Conservation (phyloP, 2,797 vertebrate genomes). For the Bovichtus diacanthus region DNA sequence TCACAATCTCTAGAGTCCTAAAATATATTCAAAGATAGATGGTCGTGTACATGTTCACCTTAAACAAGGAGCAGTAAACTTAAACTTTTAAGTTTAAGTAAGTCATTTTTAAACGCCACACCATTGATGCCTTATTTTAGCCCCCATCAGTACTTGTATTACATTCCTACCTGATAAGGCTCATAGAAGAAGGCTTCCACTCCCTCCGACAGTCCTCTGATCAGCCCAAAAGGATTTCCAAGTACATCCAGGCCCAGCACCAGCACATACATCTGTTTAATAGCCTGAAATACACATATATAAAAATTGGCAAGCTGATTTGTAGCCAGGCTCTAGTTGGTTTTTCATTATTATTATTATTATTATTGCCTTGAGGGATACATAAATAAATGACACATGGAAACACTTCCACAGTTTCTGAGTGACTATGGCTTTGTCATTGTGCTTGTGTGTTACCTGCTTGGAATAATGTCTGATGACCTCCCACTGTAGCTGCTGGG, state of each 20-base stretch:
- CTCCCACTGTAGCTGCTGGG: slow-evolving; percentile 91
- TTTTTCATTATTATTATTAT: no score
- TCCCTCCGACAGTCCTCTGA: slow-evolving; percentile 96
- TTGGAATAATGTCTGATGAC: slow-evolving; percentile 96
- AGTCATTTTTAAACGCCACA: background rate
- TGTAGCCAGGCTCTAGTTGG: background rate
- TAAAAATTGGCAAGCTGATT: background rate
- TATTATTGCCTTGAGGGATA: background rate
- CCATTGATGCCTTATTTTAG: background rate
- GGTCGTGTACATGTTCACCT: background rate
- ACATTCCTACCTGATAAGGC: slow-evolving; percentile 91
- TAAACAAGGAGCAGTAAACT: background rate
- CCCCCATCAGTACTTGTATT: background rate
- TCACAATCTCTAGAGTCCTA: background rate
- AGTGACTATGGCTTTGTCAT: background rate
- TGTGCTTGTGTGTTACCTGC: slow-evolving; percentile 85
- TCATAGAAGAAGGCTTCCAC: slow-evolving; percentile 99
- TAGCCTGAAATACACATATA: slow-evolving; percentile 86
- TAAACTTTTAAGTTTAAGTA: no score
- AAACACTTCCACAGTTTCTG: background rate
- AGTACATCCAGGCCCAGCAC: slow-evolving; percentile 97
- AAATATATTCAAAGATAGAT: background rate
- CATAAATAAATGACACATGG: background rate
- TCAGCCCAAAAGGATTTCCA: slow-evolving; percentile 97
- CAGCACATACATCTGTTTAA: slow-evolving; percentile 98